phyloP scores from a whole-genome alignment of 2,113 vertebrate genomes.

The Tor tambroides region DNA sequence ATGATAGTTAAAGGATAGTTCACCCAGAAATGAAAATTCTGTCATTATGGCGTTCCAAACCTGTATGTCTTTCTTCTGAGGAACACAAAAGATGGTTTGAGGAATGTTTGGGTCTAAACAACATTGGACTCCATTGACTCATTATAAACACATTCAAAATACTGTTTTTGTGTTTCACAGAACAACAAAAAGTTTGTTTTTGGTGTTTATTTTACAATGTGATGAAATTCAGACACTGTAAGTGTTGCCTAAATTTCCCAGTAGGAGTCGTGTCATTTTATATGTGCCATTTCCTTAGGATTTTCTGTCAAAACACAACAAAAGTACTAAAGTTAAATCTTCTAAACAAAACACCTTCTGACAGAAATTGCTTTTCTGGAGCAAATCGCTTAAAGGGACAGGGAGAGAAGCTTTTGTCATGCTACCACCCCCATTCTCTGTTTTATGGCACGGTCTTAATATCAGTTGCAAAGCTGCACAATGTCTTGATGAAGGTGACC shows the following conservation, averaged over 20 bases:
- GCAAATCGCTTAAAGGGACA: conserved; percentile 13
- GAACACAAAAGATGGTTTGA: background rate
- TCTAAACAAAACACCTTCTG: conserved; percentile 14
- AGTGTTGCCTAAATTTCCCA: background rate
- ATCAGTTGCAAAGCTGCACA: conserved; percentile 20
- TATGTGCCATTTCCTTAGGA: background rate
- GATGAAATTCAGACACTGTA: background rate
- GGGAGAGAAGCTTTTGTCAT: conserved; percentile 21
- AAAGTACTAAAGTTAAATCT: conserved; percentile 15
- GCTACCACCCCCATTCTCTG: conserved; percentile 27
- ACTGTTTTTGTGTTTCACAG: background rate
- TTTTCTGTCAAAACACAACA: conserved; percentile 1
- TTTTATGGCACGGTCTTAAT: background rate
- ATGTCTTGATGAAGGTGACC: background rate
- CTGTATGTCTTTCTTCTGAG: background rate
- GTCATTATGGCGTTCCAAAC: no score
- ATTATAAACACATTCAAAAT: no score
- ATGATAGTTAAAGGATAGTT: no score
- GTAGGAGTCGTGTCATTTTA: background rate
- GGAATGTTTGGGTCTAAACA: background rate
- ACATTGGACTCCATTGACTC: no score
- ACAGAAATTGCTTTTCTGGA: conserved; percentile 40
- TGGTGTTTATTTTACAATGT: background rate
- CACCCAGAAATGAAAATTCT: no score
- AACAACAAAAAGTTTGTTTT: background rate